Base-by-base conservation (phyloP, 2,888 invertebrate species). In the Morpho deidamia region DNA sequence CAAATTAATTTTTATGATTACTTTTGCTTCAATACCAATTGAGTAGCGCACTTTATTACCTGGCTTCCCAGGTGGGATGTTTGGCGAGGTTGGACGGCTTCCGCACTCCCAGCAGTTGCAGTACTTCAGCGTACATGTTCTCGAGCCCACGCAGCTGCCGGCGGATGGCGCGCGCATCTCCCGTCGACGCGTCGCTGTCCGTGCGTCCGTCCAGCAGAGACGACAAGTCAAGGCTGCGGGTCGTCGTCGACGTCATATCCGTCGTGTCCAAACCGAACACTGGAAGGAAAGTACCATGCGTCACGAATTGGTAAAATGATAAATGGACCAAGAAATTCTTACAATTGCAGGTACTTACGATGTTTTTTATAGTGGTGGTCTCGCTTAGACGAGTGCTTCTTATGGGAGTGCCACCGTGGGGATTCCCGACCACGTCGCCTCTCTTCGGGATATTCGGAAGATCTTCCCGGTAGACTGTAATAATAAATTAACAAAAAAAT, bases 101-200 rank as follows among this genome's bases (percentile, higher is more conserved):
- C 60, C 75, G 61, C 1, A 78, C 75, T 0, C 90, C 89, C 7
- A 90, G 68, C 63, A 90, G 78, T 61, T 90, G 87, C 60, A 91
- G 65, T 69, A 95, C 96, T 87, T 96, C 96, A 0, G 94, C 94
- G 73, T 96, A 96, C 96, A 96, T 96, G 65, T 92, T 94, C 88
- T 96, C 96, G 5, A 96, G 84, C 0, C 96, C 95, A 70, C 96
- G 93, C 37, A 96, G 84, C 73, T 96, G 96, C 58, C 95, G 92
- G 23, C 95, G 88, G 60, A 96, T 95, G 35, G 95, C 94, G 63
- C 94, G 90, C 1, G 95, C 94, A 73, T 95, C 95, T 2, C 93
- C 93, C 0, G 94, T 94, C 39, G 95, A 94, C 10, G 94, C 91
- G 71, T 94, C 94, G 48, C 94, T 94, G 74, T 95, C 95, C 0